These are phyloP conservation scores for Parauchenoglanis ngamensis DNA, from an alignment of 2,797 vertebrate species.

Conservation along the genomic window DNA sequence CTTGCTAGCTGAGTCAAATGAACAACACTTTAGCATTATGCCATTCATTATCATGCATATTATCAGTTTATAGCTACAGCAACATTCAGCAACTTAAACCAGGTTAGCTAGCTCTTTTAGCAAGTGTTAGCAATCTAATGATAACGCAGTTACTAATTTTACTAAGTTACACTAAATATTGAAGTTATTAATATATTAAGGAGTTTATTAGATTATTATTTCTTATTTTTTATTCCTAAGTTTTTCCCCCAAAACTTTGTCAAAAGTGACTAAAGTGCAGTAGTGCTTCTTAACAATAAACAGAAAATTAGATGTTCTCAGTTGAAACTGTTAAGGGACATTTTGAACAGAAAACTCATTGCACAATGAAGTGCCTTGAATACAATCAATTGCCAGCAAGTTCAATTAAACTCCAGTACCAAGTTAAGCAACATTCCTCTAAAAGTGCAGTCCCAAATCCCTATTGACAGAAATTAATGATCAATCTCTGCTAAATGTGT, in stretches of 20 bases:
- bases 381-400: not conserved
- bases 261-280: not conserved
- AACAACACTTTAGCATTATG: not conserved
- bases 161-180: not conserved
- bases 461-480: constrained; percentile 10
- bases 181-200: not conserved
- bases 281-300: not conserved
- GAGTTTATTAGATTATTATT: not conserved
- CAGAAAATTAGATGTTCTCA: not conserved
- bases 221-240: not conserved
- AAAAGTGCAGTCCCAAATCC: constrained; percentile 8
- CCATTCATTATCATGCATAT: not conserved
- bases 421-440: not conserved
- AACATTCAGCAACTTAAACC: not conserved
- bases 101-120: not conserved
- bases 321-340: not conserved
- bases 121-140: not conserved
- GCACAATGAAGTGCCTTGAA: not conserved
- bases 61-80: not conserved
- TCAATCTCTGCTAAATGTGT: not conserved
- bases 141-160: not conserved
- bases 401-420: not conserved
- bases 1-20: not conserved
- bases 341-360: not conserved
- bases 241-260: not conserved